Conservation (phyloP, 2,888 invertebrate genomes). For the Drosophila paramelanica region DNA sequence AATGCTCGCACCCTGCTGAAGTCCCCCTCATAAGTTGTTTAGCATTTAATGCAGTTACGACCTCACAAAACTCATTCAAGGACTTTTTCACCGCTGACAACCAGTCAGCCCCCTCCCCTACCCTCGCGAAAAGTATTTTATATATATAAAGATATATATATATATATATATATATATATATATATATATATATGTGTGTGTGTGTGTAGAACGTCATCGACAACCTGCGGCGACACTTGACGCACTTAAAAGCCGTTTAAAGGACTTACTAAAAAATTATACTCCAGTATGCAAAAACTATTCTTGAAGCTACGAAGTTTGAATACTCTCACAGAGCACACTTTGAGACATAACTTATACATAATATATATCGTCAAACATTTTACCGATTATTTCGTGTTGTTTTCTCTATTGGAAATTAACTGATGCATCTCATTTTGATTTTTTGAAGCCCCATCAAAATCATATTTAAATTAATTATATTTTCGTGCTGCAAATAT, state of each 20-base stretch:
- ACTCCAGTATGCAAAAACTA: background rate
- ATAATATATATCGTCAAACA: too few species aligned
- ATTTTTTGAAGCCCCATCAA: too few species aligned
- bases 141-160: background rate
- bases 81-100: slow-evolving; percentile 2
- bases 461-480: too few species aligned
- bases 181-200: background rate
- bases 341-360: too few species aligned
- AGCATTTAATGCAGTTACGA: slow-evolving; percentile 34
- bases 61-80: slow-evolving; percentile 19
- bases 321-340: background rate
- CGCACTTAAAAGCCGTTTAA: slow-evolving; percentile 19
- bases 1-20: background rate
- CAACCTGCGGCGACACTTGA: slow-evolving; percentile 33
- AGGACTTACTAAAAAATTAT: slow-evolving; percentile 3
- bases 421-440: too few species aligned
- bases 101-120: background rate
- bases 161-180: too few species aligned
- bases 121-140: background rate
- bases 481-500: too few species aligned
- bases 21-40: slow-evolving; percentile 29
- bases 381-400: too few species aligned
- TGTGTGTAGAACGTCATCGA: slow-evolving; percentile 18
- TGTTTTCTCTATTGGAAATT: too few species aligned
- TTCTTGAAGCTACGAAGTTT: background rate